Conservation (phyloP, 1,140 invertebrate species). For the Metopolophium dirhodum region DNA sequence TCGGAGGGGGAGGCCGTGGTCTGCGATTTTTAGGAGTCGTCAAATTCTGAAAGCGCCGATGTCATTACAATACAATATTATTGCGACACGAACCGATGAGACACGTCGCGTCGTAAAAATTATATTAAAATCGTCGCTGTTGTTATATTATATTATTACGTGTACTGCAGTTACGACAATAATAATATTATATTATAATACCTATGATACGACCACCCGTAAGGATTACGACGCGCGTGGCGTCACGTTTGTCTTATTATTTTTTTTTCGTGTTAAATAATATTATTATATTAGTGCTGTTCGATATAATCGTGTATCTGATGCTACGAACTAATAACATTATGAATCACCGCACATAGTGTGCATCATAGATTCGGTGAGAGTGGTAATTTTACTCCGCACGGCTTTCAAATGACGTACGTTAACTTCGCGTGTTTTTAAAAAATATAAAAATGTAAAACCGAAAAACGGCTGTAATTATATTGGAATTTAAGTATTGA, state of each 20-base stretch:
- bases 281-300: neutral
- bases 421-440: no score
- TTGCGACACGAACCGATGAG: neutral
- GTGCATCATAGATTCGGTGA: neutral
- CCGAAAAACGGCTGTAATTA: neutral
- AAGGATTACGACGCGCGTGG: neutral
- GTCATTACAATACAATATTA: neutral
- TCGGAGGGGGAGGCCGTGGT: neutral
- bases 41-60: neutral
- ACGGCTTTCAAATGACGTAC: neutral
- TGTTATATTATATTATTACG: neutral
- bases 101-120: neutral
- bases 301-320: neutral
- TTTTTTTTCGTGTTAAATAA: neutral
- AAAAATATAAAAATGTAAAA: neutral
- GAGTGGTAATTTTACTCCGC: neutral
- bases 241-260: constrained; percentile 22
- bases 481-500: neutral
- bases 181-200: neutral
- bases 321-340: neutral
- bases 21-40: neutral
- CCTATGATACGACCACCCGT: constrained; percentile 21
- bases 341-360: neutral
- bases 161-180: neutral
- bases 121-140: neutral